Percentiles rank a stretch among this genome's conserved stretches.
Evolutionary conservation across 2,113 vertebrate species (phyloP).

Genomic region (Cacatua alba): DNA sequence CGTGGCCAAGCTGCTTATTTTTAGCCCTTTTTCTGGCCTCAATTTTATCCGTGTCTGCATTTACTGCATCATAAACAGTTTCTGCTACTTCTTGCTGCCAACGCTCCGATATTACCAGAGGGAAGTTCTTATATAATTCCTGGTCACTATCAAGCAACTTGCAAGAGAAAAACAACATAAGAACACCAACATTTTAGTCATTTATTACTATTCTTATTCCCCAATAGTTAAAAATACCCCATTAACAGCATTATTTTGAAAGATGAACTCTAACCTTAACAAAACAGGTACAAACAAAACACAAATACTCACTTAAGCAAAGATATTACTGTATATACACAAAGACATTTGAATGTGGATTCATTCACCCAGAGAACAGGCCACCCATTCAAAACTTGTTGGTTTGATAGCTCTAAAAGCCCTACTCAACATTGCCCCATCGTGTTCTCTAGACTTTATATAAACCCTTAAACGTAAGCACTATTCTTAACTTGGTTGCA

Average conservation of each 20-base stretch:
- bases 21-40: constrained; percentile 95
- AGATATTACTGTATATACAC: not conserved
- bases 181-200: not conserved
- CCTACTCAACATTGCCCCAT: not conserved
- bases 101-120: constrained; percentile 96
- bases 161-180: constrained; percentile 15
- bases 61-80: constrained; percentile 95
- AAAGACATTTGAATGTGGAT: not conserved
- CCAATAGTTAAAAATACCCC: not conserved
- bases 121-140: constrained; percentile 98
- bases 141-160: constrained; percentile 97
- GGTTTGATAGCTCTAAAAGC: not conserved
- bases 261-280: not conserved
- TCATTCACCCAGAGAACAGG: not conserved
- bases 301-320: not conserved
- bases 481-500: not conserved
- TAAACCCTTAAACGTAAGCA: not conserved
- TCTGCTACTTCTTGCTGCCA: constrained; percentile 99
- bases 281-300: not conserved
- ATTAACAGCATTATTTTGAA: not conserved
- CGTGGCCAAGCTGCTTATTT: constrained; percentile 96
- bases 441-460: not conserved
- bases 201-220: not conserved
- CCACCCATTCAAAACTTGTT: not conserved
- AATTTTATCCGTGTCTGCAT: constrained; percentile 93